Conservation (phyloP, 2,797 vertebrate species). For the Amniataba percoides region DNA sequence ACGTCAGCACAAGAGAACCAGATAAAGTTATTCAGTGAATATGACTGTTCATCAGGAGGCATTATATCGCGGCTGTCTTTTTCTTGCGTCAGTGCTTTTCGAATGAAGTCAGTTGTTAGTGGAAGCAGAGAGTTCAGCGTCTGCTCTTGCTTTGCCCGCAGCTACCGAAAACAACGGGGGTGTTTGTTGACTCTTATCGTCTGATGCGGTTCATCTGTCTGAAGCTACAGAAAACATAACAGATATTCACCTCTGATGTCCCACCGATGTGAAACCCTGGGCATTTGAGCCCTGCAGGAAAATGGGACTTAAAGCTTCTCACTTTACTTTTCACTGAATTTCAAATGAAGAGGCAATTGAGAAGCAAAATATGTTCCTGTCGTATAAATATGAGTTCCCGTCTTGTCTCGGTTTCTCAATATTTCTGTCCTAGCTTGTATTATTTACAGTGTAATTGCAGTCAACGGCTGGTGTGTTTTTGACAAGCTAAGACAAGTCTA, state of each 20-base stretch:
- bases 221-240: constrained; percentile 10
- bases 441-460: constrained; percentile 16
- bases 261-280: not conserved
- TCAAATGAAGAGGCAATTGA: not conserved
- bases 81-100: constrained; percentile 5
- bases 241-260: constrained; percentile 3
- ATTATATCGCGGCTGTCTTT: not conserved
- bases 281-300: not conserved
- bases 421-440: not conserved
- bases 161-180: constrained; percentile 17
- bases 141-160: constrained; percentile 24
- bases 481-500: constrained; percentile 41
- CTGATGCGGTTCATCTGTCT: constrained; percentile 1
- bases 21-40: constrained; percentile 1
- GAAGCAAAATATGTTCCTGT: not conserved
- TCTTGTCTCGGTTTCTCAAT: not conserved
- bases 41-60: not conserved
- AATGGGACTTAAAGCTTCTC: not conserved
- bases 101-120: constrained; percentile 11
- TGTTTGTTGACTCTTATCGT: constrained; percentile 21
- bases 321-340: not conserved
- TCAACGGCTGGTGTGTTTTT: constrained; percentile 9
- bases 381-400: no score
- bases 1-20: not conserved
- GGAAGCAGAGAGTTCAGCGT: constrained; percentile 11